Percentiles rank a stretch among this genome's conserved stretches.
Conservation (phyloP, 2,797 vertebrate species). For the Hydrocynus forskahlii region DNA sequence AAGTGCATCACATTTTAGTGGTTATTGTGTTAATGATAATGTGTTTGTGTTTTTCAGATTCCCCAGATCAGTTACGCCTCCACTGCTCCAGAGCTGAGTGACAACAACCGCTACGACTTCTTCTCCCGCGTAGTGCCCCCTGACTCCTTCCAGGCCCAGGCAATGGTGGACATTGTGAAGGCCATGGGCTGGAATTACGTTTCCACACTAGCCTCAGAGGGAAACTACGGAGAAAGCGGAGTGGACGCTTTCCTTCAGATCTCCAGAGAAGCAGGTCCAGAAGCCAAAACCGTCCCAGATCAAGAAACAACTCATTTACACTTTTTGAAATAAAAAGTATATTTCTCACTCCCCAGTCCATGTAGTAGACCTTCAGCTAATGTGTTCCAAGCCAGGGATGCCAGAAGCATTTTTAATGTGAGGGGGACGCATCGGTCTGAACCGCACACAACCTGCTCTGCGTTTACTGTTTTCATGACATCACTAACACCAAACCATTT, state of each 20-base stretch:
- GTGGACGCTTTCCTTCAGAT: conserved; percentile 91
- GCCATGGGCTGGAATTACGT: conserved; percentile 95
- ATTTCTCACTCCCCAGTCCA: neutral
- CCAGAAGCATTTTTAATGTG: too few species aligned
- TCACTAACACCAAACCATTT: too few species aligned
- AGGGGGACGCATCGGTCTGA: too few species aligned
- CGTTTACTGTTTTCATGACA: too few species aligned
- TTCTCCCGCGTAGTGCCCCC: conserved; percentile 94
- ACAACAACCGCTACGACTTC: conserved; percentile 90
- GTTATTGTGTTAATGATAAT: too few species aligned
- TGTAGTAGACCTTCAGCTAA: too few species aligned
- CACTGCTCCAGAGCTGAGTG: conserved; percentile 91
- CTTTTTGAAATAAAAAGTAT: neutral
- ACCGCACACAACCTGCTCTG: too few species aligned
- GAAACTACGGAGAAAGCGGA: conserved; percentile 93
- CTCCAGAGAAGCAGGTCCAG: conserved; percentile 88
- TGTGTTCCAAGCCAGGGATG: too few species aligned
- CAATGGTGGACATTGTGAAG: conserved; percentile 93
- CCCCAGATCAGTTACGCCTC: conserved; percentile 95
- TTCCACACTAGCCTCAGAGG: conserved; percentile 89
- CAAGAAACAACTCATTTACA: neutral
- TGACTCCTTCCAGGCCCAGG: conserved; percentile 92
- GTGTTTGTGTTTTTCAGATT: conserved; percentile 73
- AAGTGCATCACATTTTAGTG: too few species aligned
- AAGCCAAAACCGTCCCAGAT: neutral